Percentiles rank a stretch among this genome's conserved stretches.
phyloP scores from a whole-genome alignment of 2,888 invertebrate genomes.

The Cantharis nigra region DNA sequence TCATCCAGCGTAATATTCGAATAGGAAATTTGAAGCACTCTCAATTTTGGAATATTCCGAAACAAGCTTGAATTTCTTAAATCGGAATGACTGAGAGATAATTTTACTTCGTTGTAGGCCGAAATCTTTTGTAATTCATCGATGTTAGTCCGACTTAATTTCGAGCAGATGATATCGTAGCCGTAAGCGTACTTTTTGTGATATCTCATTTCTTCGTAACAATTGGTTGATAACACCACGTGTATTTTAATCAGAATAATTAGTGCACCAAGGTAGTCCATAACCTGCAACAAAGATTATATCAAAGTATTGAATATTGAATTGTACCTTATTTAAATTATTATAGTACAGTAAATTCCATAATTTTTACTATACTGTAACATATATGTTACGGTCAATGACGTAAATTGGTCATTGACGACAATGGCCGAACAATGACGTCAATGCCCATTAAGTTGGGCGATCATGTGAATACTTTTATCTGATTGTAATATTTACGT shows the following conservation, averaged over 20 bases:
- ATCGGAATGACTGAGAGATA: conserved; percentile 45
- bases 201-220: conserved; percentile 48
- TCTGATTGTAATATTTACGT: no score
- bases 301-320: neutral
- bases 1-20: conserved; percentile 13
- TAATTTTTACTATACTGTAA: no score
- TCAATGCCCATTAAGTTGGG: no score
- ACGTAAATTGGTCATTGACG: no score
- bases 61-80: conserved; percentile 41
- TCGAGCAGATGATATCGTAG: conserved; percentile 47
- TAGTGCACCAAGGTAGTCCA: neutral
- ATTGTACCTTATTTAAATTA: no score
- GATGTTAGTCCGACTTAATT: conserved; percentile 32
- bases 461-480: no score
- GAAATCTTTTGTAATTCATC: conserved; percentile 43
- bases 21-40: conserved; percentile 42
- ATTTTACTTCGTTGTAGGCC: conserved; percentile 47
- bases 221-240: conserved; percentile 35
- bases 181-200: conserved; percentile 48
- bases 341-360: no score
- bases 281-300: neutral
- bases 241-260: neutral
- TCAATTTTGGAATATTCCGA: conserved; percentile 43
- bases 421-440: no score
- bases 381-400: no score